Evolutionary conservation across 2,888 invertebrate species (phyloP).

Genomic region (Chrysina gloriosa): DNA sequence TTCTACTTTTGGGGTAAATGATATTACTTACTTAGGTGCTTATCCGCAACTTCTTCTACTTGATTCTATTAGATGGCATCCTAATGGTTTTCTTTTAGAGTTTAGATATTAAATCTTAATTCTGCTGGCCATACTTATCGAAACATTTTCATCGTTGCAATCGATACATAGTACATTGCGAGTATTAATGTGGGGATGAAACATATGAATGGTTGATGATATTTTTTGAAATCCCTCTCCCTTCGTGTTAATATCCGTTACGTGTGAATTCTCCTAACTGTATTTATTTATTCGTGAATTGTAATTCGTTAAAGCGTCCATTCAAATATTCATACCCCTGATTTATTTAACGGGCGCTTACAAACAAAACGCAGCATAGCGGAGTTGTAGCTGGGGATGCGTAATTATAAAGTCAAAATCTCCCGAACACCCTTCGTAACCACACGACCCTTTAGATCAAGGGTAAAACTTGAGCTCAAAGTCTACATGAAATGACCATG

Average conservation of each 20-base stretch:
- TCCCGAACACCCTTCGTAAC: constrained; percentile 46
- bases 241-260: constrained; percentile 44
- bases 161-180: background rate
- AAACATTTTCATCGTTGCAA: too few species aligned
- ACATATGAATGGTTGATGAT: background rate
- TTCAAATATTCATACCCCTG: constrained; percentile 63
- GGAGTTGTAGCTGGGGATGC: constrained; percentile 57
- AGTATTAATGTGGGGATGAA: background rate
- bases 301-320: constrained; percentile 63
- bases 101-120: too few species aligned
- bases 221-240: constrained; percentile 9
- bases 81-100: too few species aligned
- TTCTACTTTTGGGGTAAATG: too few species aligned
- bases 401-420: constrained; percentile 65
- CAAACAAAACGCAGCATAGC: constrained; percentile 57
- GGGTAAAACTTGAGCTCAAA: constrained; percentile 29
- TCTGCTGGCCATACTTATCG: too few species aligned
- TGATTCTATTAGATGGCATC: too few species aligned
- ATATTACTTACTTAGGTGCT: too few species aligned
- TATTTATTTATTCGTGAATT: constrained; percentile 65
- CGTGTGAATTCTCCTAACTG: constrained; percentile 65
- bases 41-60: too few species aligned
- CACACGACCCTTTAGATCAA: constrained; percentile 35
- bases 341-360: constrained; percentile 61
- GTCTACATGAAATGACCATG: constrained; percentile 34